A percentile compares a stretch with the other conserved stretches of the same genome.
Evolutionary conservation across 2,113 vertebrate genomes (phyloP).

Genomic region (Cynoglossus semilaevis): DNA sequence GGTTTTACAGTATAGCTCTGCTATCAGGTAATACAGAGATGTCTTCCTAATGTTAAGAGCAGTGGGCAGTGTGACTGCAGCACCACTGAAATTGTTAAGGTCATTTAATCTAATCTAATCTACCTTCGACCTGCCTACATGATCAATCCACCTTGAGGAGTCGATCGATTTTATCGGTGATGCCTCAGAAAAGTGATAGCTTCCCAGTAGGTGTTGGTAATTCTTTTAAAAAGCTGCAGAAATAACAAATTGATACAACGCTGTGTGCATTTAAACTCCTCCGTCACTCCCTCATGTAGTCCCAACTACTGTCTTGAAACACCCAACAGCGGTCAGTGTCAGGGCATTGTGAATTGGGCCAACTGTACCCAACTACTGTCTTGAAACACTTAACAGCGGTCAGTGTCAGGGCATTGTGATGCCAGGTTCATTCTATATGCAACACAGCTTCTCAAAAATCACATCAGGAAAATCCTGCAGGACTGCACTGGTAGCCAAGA

Average conservation of each 20-base stretch:
- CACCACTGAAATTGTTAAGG: constrained; percentile 59
- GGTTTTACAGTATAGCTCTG: constrained; percentile 49
- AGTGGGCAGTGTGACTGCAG: constrained; percentile 38
- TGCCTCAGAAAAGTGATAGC: constrained; percentile 55
- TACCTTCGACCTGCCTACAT: constrained; percentile 57
- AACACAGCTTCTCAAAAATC: constrained; percentile 46
- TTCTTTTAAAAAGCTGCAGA: constrained; percentile 31
- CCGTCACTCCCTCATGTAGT: background rate
- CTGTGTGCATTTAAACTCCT: constrained; percentile 56
- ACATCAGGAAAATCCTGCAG: constrained; percentile 52
- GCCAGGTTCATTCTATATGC: constrained; percentile 53
- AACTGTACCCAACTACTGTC: constrained; percentile 27
- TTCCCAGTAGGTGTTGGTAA: constrained; percentile 41
- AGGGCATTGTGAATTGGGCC: constrained; percentile 20
- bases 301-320: constrained; percentile 36
- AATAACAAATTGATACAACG: constrained; percentile 57
- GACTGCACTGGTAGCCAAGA: constrained; percentile 51
- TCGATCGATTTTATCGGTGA: constrained; percentile 69
- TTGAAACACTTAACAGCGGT: background rate
- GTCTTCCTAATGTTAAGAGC: constrained; percentile 57
- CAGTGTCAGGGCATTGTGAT: constrained; percentile 20
- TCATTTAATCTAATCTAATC: constrained; percentile 65
- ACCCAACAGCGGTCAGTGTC: no score
- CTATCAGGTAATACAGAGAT: constrained; percentile 54
- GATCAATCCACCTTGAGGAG: constrained; percentile 66